Evolutionary conservation across 2,797 vertebrate species (phyloP), one percentile per base, ranked within the genome.

Genomic region (Pempheris klunzingeri): DNA sequence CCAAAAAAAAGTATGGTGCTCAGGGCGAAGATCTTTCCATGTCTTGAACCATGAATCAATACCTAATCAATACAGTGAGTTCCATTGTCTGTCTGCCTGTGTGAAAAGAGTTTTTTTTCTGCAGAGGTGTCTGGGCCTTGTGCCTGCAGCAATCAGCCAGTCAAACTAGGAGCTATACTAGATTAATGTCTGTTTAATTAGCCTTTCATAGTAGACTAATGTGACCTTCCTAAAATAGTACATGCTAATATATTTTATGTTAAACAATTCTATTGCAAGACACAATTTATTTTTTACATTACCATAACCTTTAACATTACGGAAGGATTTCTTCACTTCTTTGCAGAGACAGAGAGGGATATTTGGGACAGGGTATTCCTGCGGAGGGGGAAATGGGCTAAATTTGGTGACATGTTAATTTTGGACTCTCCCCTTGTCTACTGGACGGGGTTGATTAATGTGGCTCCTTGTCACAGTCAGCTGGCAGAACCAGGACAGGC

Each of bases 401-500:
- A 89, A 90, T 90, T 65, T 83, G 90, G 92, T 65, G 75, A 69
- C 66, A 63, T 76, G 90, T 84, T 90, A 68, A 91, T 86, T 92
- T 83, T 87, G 85, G 88, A 90, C 83, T 78, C 72, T 78, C 77
- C 86, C 70, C 80, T 81, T 78, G 76, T 90, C 81, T 78, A 4
- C 78, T 86, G 73, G 84, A 90, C 24, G 59, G 80, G 69, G 62
- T 75, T 92, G 92, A 93, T 93, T 92, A 90, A 93, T 92, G 88
- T 64, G 74, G 87, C 85, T 87, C 55, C 81, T 84, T 43, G 77
- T 91, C 88, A 90, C 77, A 71, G 67, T 20, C 59, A 79, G 83
- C 82, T 68, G 87, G 90, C 90, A 91, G 90, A 93, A 90, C 83
- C 90, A 90, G 92, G 89, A 78, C 91, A 90, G 73, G 22, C 57